Percentiles rank a stretch among this genome's conserved stretches.
These are phyloP conservation scores for Crossocerus cetratus DNA, from an alignment of 2,888 invertebrate genomes.

Conservation along the genomic window DNA sequence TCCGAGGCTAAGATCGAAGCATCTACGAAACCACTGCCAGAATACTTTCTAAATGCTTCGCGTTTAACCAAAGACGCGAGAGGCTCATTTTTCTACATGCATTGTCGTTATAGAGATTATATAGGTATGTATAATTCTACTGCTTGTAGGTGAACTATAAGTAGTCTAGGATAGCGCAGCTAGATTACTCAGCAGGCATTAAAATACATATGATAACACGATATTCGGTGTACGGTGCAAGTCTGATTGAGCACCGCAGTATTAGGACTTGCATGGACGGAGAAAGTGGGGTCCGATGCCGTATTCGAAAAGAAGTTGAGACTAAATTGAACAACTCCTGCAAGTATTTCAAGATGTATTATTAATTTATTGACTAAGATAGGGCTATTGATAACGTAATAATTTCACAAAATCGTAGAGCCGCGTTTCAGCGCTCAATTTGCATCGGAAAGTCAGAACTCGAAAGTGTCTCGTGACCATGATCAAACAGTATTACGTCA, in stretches of 20 bases:
- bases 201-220: no score
- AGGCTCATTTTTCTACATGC: slow-evolving; percentile 77
- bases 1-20: slow-evolving; percentile 74
- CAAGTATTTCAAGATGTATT: background rate
- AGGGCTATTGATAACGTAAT: background rate
- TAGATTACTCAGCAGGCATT: slow-evolving; percentile 19
- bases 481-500: background rate
- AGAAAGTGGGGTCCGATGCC: background rate
- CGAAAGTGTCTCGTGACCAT: no score
- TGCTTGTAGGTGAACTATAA: slow-evolving; percentile 62
- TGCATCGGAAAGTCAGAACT: background rate
- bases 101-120: slow-evolving; percentile 69
- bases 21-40: slow-evolving; percentile 74
- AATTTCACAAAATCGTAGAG: no score
- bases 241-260: slow-evolving; percentile 26
- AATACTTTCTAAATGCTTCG: slow-evolving; percentile 75
- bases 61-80: slow-evolving; percentile 74
- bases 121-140: slow-evolving; percentile 57
- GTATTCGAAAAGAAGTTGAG: no score
- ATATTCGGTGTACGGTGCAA: slow-evolving; percentile 14
- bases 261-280: slow-evolving; percentile 12
- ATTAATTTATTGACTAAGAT: slow-evolving; percentile 1
- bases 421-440: background rate
- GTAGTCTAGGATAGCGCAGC: slow-evolving; percentile 59
- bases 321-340: no score